A percentile compares a stretch with the other conserved stretches of the same genome.
These are phyloP conservation scores for Amblyornis subalaris DNA, from an alignment of 2,113 vertebrate species.

Conservation along the genomic window DNA sequence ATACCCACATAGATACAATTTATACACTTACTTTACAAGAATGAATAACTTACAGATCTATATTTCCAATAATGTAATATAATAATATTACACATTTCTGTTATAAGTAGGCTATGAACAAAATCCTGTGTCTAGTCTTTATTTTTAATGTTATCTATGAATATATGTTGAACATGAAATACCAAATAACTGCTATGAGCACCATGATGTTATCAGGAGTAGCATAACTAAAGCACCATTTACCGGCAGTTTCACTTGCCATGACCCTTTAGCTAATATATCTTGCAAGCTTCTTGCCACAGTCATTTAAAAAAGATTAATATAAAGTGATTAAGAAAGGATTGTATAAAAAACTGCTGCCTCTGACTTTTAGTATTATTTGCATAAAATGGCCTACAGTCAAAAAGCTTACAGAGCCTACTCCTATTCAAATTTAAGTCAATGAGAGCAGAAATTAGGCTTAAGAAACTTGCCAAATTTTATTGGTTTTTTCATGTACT, in stretches of 20 bases:
- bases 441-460: neutral
- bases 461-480: neutral
- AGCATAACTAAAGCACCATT: neutral
- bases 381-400: neutral
- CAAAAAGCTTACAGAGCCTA: neutral
- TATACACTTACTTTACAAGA: neutral
- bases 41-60: neutral
- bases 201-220: neutral
- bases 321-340: neutral
- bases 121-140: accelerated
- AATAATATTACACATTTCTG: neutral
- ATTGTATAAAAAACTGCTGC: neutral
- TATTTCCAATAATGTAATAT: neutral
- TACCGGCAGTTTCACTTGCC: neutral
- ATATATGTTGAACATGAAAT: neutral
- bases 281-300: neutral
- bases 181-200: neutral
- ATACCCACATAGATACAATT: neutral
- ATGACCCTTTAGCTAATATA: neutral
- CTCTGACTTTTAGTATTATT: neutral
- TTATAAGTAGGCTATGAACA: neutral
- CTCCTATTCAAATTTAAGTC: neutral
- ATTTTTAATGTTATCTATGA: neutral
- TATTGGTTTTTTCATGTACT: accelerated
- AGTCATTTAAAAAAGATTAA: neutral